These are phyloP conservation scores for Spisula subtruncata DNA, from an alignment of 2,888 invertebrate species.

Conservation along the genomic window DNA sequence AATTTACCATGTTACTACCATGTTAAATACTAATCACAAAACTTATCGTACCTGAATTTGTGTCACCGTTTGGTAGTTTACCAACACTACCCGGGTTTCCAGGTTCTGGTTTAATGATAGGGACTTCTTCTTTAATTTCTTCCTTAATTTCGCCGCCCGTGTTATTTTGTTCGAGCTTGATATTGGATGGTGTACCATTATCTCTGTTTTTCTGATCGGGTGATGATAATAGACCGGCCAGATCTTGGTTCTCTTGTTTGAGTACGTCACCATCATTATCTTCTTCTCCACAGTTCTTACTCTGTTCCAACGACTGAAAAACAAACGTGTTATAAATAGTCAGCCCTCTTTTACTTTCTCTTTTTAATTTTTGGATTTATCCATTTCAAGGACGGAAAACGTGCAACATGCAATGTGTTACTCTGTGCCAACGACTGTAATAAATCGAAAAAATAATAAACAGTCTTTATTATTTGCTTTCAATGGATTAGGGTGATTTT, in stretches of 20 bases:
- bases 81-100: constrained; percentile 67
- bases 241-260: constrained; percentile 70
- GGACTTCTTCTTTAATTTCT: constrained; percentile 80
- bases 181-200: constrained; percentile 75
- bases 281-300: constrained; percentile 63
- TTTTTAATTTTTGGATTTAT: no score
- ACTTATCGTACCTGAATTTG: constrained; percentile 60
- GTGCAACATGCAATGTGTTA: no score
- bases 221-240: constrained; percentile 67
- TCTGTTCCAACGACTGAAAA: constrained; percentile 70
- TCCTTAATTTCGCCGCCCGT: constrained; percentile 79
- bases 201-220: constrained; percentile 67
- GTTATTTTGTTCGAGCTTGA: constrained; percentile 73
- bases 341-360: no score
- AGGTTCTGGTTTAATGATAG: constrained; percentile 64
- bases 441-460: no score
- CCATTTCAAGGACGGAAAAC: no score
- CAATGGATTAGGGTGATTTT: no score
- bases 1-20: no score
- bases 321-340: no score
- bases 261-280: constrained; percentile 69
- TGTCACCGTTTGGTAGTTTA: constrained; percentile 72
- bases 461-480: no score
- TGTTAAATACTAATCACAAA: neutral
- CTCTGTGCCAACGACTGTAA: no score